Conservation (phyloP, 1,140 invertebrate genomes). For the Drosophila cardini region DNA sequence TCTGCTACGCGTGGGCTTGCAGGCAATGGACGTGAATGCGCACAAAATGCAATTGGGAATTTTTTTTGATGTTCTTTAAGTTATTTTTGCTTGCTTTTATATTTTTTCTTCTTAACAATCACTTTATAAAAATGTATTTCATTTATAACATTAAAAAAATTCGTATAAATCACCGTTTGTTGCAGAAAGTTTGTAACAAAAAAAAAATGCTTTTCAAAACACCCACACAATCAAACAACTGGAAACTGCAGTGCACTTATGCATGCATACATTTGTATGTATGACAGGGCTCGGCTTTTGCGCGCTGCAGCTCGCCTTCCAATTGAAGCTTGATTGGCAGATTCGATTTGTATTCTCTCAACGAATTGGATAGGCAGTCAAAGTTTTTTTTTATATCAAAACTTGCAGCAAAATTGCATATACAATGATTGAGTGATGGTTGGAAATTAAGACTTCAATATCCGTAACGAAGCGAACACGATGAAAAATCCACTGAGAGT, state of each 20-base stretch:
- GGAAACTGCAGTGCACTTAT: slow-evolving; percentile 53
- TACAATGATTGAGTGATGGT: slow-evolving; percentile 25
- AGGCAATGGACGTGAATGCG: slow-evolving; percentile 40
- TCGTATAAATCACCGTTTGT: slow-evolving; percentile 14
- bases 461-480: slow-evolving; percentile 54
- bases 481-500: slow-evolving; percentile 61
- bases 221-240: slow-evolving; percentile 49
- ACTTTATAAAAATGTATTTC: slow-evolving; percentile 23
- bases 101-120: slow-evolving; percentile 6
- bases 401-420: slow-evolving; percentile 28
- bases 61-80: neutral
- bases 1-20: slow-evolving; percentile 35
- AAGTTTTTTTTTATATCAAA: slow-evolving; percentile 19
- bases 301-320: slow-evolving; percentile 29
- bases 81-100: neutral
- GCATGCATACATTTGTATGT: slow-evolving; percentile 41
- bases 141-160: slow-evolving; percentile 31
- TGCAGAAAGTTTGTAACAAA: slow-evolving; percentile 14
- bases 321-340: slow-evolving; percentile 15
- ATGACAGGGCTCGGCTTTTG: slow-evolving; percentile 26
- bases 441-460: slow-evolving; percentile 18
- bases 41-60: slow-evolving; percentile 41
- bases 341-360: slow-evolving; percentile 9
- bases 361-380: neutral
- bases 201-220: slow-evolving; percentile 34